phyloP scores from a whole-genome alignment of 1,140 invertebrate species.

The Drosophila burlai region DNA sequence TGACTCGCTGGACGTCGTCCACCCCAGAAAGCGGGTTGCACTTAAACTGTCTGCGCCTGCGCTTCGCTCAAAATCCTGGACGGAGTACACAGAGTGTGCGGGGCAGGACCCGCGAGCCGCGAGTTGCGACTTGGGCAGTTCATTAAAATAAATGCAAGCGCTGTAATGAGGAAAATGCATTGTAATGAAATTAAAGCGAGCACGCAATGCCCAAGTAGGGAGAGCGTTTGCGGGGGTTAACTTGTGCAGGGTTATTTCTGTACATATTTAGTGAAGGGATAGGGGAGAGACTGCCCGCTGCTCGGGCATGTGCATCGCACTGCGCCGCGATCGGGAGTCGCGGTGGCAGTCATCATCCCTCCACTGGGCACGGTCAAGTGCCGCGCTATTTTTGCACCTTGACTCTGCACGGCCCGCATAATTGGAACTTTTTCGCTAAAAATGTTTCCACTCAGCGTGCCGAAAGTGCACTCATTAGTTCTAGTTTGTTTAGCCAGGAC shows the following conservation, averaged over 20 bases:
- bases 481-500: slow-evolving; percentile 73
- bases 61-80: slow-evolving; percentile 64
- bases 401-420: slow-evolving; percentile 73
- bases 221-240: slow-evolving; percentile 2
- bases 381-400: slow-evolving; percentile 79
- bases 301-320: slow-evolving; percentile 58
- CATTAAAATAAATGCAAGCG: slow-evolving; percentile 76
- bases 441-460: slow-evolving; percentile 58
- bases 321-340: slow-evolving; percentile 3
- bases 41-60: slow-evolving; percentile 80
- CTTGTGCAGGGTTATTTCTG: neutral
- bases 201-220: slow-evolving; percentile 51
- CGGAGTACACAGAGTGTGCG: slow-evolving; percentile 27
- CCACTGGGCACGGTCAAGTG: slow-evolving; percentile 64
- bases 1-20: slow-evolving; percentile 18
- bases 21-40: slow-evolving; percentile 61
- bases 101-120: slow-evolving; percentile 30
- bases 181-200: slow-evolving; percentile 80
- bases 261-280: neutral
- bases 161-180: slow-evolving; percentile 75
- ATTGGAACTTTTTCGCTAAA: slow-evolving; percentile 72
- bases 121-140: slow-evolving; percentile 48
- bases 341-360: slow-evolving; percentile 22
- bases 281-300: slow-evolving; percentile 72
- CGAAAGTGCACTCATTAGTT: slow-evolving; percentile 74